Evolutionary conservation across 2,797 vertebrate species (phyloP), one percentile per base, ranked within the genome.

Genomic region (Lacerta agilis): DNA sequence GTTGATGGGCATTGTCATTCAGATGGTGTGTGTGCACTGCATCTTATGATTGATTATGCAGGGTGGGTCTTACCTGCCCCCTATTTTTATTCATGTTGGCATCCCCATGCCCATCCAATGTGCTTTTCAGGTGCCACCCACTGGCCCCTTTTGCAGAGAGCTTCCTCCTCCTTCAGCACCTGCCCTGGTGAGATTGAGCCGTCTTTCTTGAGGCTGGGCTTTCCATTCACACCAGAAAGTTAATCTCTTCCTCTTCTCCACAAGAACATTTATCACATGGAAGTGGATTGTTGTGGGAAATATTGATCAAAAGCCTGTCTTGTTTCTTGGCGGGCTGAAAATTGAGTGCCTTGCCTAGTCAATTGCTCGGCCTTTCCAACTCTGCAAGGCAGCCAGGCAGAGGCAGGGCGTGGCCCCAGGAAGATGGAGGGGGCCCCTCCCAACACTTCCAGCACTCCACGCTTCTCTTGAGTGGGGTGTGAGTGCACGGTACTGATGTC

Each of bases 291-390:
- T 87, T 67, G 86, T 82, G 72, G 72, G 80, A 76, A 87, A 82
- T 87, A 87, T 87, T 87, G 80, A 87, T 82, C 79, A 82, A 66
- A 66, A 73, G 86, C 80, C 61, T 81, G 86, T 76, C 79, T 77
- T 69, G n/a, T 64, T 82, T 20, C 80, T 87, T 76, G 80, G 72
- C 80, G 9, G 64, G 72, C 41, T 82, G 7, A 64, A 29, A 87
- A 87, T 82, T 73, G 86, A 82, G 79, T 45, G 72, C 86, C 73
- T 41, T 27, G 8, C 41, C 3, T 17, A 27, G 86, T 80, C 72
- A 20, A 76, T 82, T n/a, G 79, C 72, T 71, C 3, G 55, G 79
- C 38, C 86, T 43, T 77, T 64, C 20, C 69, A 64, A 49, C 38
- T 25, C 79, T 29, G 1, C 11, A 6, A 11, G n/a, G 79, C 55